phyloP scores from a whole-genome alignment of 1,140 invertebrate genomes.

The Xylocopa sonorina region DNA sequence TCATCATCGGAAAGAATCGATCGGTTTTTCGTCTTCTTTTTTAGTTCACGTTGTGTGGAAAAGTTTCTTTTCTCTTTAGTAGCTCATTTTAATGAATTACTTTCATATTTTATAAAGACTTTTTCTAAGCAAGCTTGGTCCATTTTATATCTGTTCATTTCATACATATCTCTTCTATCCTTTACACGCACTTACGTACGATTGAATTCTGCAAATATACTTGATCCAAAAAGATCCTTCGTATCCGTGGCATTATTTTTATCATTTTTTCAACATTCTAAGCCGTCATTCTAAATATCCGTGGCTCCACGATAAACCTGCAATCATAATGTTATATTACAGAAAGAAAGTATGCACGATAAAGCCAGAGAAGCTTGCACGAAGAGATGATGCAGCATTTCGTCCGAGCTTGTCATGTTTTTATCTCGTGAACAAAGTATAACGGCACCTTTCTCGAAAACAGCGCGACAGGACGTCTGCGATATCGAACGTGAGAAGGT shows the following conservation, averaged over 20 bases:
- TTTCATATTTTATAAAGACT: too few relatives aligned
- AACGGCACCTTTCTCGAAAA: constrained; percentile 37
- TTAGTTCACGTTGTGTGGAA: too few relatives aligned
- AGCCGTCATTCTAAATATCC: too few relatives aligned
- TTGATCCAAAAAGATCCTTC: not conserved
- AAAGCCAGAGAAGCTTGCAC: not conserved
- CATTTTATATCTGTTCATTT: too few relatives aligned
- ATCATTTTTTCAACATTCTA: not conserved
- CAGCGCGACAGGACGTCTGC: not conserved
- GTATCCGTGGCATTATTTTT: not conserved
- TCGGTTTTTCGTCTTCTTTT: too few relatives aligned
- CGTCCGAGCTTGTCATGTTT: constrained; percentile 1
- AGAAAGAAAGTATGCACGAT: not conserved
- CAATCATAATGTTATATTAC: not conserved
- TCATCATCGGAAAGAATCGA: not conserved
- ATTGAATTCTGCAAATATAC: not conserved
- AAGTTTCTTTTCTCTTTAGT: too few relatives aligned
- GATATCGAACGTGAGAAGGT: not conserved
- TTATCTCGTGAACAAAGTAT: constrained; percentile 29
- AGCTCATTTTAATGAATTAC: too few relatives aligned
- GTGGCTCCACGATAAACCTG: too few relatives aligned
- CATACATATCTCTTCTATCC: too few relatives aligned
- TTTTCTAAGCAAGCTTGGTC: too few relatives aligned
- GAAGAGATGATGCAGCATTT: not conserved
- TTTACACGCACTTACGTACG: too few relatives aligned